Evolutionary conservation across 2,797 vertebrate genomes (phyloP), one percentile per base, ranked within the genome.

Genomic region (Sciurus carolinensis): DNA sequence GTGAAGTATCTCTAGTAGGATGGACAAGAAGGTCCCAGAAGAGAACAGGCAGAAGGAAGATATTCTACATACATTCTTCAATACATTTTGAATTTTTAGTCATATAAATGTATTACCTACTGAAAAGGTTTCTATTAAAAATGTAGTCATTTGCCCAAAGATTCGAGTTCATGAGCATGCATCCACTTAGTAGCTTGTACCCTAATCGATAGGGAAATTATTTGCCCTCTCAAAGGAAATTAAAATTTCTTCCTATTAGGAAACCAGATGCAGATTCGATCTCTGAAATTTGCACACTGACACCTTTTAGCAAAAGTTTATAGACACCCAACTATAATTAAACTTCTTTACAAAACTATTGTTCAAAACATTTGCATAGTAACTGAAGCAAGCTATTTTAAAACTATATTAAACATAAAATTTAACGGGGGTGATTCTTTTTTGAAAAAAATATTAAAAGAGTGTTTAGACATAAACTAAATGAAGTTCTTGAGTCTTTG

Each of bases 301-400:
- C 12, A 17, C 2, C n/a, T 82, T 95, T 79, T 57, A 81, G 12
- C 57, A 87, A 90, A 94, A 91, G 18, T 8, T 91, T 86, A 66
- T 13, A 92, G 42, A 42, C 30, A 64, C 33, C 24, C 36, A 18
- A 72, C 15, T 93, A 28, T 69, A 94, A 72, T 24, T 36, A 90
- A 64, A 64, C 3, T 66, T 47, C 81, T 91, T 79, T 85, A 71
- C 54, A 96, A 91, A 94, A 81, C 89, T 81, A 87, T 85, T 87
- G 93, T 64, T 81, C 44, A 92, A 80, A 95, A 26, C 13, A 24
- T 69, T 79, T 88, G 7, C 11, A 50, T 22, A 87, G 39, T 50
- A 90, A 44, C 39, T 50, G 8, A 7, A 93, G n/a, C 10, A 94
- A 76, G n/a, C 44, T 50, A 52, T 66, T 59, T 96, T 92, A 80